Percentiles rank a stretch among this genome's conserved stretches.
Conservation (phyloP, 1,140 invertebrate genomes). For the Pachyrhynchus sulphureomaculatus region DNA sequence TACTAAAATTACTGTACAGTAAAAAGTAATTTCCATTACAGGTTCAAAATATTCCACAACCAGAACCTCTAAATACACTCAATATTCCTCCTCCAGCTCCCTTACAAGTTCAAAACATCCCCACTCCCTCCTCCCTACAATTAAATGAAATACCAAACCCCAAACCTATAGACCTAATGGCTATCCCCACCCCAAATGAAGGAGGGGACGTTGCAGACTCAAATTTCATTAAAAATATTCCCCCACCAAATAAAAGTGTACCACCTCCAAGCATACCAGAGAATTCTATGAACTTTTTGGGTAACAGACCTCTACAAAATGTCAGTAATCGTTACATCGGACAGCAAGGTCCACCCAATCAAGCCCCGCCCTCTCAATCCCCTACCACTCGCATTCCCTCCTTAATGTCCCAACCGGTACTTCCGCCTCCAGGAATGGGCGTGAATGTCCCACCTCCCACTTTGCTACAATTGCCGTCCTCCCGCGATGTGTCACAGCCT, state of each 20-base stretch:
- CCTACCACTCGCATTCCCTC: slow-evolving; percentile 43
- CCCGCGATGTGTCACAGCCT: slow-evolving; percentile 39
- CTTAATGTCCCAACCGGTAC: slow-evolving; percentile 49
- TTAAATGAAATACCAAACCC: slow-evolving; percentile 51
- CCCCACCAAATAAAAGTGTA: slow-evolving; percentile 50
- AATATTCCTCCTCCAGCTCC: slow-evolving; percentile 54
- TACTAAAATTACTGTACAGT: background rate
- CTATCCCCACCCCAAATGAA: slow-evolving; percentile 47
- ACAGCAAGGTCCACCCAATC: slow-evolving; percentile 3
- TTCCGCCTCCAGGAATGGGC: slow-evolving; percentile 54
- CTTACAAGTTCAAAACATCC: slow-evolving; percentile 56
- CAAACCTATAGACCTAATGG: slow-evolving; percentile 47
- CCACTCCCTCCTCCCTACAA: slow-evolving; percentile 52
- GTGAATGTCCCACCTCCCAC: slow-evolving; percentile 51
- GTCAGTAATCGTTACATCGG: background rate
- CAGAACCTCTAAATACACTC: slow-evolving; percentile 47
- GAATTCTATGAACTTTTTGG: background rate
- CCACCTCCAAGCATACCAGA: slow-evolving; percentile 45
- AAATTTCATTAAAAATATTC: slow-evolving; percentile 50
- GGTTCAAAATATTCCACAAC: slow-evolving; percentile 26
- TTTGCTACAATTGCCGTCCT: slow-evolving; percentile 44
- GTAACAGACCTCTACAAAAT: background rate
- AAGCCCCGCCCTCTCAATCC: slow-evolving; percentile 22
- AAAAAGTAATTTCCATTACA: background rate
- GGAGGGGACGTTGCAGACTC: slow-evolving; percentile 39